Evolutionary conservation across 2,888 invertebrate species (phyloP).

Genomic region (Drosophila quinaria): DNA sequence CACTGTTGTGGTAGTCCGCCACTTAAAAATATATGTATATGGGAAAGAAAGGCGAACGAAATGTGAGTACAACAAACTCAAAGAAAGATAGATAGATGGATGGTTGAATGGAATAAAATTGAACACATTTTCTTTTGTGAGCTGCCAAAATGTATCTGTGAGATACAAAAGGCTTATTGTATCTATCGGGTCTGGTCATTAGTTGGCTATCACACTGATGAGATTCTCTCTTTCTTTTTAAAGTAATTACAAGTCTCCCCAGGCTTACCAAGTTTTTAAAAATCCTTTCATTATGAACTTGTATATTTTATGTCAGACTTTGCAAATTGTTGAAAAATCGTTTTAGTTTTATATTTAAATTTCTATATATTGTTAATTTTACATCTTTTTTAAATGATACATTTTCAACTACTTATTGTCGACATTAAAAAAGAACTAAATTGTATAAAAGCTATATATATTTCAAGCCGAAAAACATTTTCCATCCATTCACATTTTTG

Average conservation of each 20-base stretch:
- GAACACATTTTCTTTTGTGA: slow-evolving; percentile 50
- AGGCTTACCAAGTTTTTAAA: no score
- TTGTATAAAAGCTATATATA: background rate
- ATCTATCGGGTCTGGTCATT: slow-evolving; percentile 37
- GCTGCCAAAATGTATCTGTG: slow-evolving; percentile 18
- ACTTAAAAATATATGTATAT: slow-evolving; percentile 3
- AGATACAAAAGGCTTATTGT: slow-evolving; percentile 52
- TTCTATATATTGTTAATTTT: no score
- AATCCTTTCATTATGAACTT: no score
- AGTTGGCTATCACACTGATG: background rate
- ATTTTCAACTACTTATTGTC: no score
- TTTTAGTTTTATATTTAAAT: background rate
- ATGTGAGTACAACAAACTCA: slow-evolving; percentile 23
- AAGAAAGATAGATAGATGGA: slow-evolving; percentile 10
- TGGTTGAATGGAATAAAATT: slow-evolving; percentile 45
- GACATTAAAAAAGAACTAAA: no score
- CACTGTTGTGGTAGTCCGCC: slow-evolving; percentile 69
- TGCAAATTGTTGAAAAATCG: background rate
- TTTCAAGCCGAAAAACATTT: slow-evolving; percentile 2
- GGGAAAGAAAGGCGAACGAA: slow-evolving; percentile 38
- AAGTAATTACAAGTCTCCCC: slow-evolving; percentile 17
- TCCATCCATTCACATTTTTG: slow-evolving; percentile 7
- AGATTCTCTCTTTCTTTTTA: slow-evolving; percentile 13
- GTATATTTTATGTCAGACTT: no score
- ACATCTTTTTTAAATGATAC: no score